phyloP scores from a whole-genome alignment of 2,888 invertebrate species.

The Priocnemis perturbator region DNA sequence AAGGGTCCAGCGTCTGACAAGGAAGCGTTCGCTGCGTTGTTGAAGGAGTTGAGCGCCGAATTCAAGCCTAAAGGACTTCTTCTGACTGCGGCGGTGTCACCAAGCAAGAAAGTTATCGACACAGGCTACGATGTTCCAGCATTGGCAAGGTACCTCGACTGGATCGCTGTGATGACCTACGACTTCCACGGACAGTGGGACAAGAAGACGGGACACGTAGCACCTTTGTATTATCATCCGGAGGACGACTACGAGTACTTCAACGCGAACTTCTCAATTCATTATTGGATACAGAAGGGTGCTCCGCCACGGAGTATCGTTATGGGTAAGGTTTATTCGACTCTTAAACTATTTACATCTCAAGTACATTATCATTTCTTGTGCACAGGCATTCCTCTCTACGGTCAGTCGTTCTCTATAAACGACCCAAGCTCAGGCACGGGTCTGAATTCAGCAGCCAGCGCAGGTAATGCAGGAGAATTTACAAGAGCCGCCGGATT shows the following conservation, averaged over 20 bases:
- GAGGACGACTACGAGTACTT: constrained; percentile 89
- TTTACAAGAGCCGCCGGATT: constrained; percentile 91
- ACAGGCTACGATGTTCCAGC: constrained; percentile 88
- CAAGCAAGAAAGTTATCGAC: constrained; percentile 91
- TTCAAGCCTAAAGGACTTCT: constrained; percentile 83
- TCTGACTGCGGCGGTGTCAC: constrained; percentile 90
- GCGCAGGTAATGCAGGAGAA: constrained; percentile 89
- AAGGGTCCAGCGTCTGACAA: constrained; percentile 91
- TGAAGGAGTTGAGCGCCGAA: constrained; percentile 83
- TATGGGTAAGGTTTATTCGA: constrained; percentile 83
- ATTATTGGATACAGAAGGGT: constrained; percentile 92
- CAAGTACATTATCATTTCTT: no score
- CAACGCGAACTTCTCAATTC: constrained; percentile 90
- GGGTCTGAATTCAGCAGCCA: constrained; percentile 86
- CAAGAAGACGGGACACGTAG: constrained; percentile 92
- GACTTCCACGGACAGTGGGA: constrained; percentile 96
- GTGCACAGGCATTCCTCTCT: constrained; percentile 85
- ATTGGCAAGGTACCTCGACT: constrained; percentile 86
- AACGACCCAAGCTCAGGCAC: constrained; percentile 68
- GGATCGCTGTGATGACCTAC: constrained; percentile 95
- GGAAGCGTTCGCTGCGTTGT: constrained; percentile 84
- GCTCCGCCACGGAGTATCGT: constrained; percentile 88
- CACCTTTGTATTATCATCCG: constrained; percentile 88
- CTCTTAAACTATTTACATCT: no score
- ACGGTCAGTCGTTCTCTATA: constrained; percentile 89